Conservation (phyloP, 2,888 invertebrate genomes). For the Podotricha telesiphe region DNA sequence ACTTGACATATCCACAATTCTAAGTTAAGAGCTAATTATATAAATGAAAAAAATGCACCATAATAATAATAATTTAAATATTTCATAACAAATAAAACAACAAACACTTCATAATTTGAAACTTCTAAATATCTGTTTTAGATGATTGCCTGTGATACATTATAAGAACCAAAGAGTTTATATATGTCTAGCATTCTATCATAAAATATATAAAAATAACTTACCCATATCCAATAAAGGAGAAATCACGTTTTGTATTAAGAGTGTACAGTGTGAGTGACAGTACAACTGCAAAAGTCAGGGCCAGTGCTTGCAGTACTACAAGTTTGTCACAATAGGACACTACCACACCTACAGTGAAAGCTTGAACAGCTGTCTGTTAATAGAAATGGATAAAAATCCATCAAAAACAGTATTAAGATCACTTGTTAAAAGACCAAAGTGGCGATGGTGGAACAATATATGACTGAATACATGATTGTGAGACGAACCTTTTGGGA, state of each 20-base stretch:
- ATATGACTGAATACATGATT: too few species aligned
- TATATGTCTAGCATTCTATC: background rate
- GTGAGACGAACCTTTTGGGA: too few species aligned
- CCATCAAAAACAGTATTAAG: background rate
- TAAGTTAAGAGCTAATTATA: too few species aligned
- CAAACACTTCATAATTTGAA: too few species aligned
- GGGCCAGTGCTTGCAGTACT: slow-evolving; percentile 90
- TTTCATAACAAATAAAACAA: too few species aligned
- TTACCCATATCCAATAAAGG: slow-evolving; percentile 90
- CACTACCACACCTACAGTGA: slow-evolving; percentile 90
- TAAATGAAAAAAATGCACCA: too few species aligned
- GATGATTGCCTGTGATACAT: too few species aligned
- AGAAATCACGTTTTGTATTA: slow-evolving; percentile 93
- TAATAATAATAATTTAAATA: too few species aligned
- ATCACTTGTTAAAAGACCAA: too few species aligned
- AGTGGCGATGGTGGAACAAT: too few species aligned
- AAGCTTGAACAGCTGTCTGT: slow-evolving; percentile 91
- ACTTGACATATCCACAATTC: too few species aligned
- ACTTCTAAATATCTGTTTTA: too few species aligned
- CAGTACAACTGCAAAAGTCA: slow-evolving; percentile 89
- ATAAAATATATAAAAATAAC: slow-evolving; percentile 49
- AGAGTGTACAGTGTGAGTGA: slow-evolving; percentile 92
- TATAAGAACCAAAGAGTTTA: background rate
- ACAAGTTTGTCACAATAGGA: slow-evolving; percentile 89
- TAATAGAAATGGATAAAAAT: background rate